Evolutionary conservation across 2,113 vertebrate species (phyloP).

Genomic region (Trematomus loennbergii): DNA sequence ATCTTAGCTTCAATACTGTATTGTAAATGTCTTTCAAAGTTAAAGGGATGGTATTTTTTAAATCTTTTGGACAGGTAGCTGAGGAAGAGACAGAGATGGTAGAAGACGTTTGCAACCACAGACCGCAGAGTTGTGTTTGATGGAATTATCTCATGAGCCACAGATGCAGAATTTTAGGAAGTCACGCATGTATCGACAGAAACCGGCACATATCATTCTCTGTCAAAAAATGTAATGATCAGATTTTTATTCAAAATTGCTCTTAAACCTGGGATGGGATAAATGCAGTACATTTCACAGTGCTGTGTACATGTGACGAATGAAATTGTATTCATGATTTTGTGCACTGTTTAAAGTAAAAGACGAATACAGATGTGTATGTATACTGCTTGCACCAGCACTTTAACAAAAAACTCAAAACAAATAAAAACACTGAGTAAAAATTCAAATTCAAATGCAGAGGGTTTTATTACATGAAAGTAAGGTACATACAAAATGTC

Average conservation of each 20-base stretch:
- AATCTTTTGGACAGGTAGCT: conserved; percentile 51
- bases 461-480: conserved; percentile 81
- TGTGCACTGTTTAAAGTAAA: conserved; percentile 8
- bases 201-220: background rate
- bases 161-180: background rate
- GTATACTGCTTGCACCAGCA: conserved; percentile 1
- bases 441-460: conserved; percentile 74
- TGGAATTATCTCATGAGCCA: background rate
- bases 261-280: no score
- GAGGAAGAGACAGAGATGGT: background rate
- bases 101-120: conserved; percentile 5
- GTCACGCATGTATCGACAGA: background rate
- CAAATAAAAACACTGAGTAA: background rate
- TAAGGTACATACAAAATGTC: conserved; percentile 79
- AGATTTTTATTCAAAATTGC: background rate
- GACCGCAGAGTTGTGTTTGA: background rate
- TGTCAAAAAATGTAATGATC: background rate
- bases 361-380: background rate
- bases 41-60: background rate
- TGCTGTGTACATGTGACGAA: no score
- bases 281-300: no score
- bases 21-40: conserved; percentile 2
- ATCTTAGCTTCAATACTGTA: background rate
- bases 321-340: background rate
- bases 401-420: background rate